Percentiles rank a stretch among this genome's conserved stretches.
phyloP scores from a whole-genome alignment of 2,888 invertebrate genomes.

The Entomobrya multifasciata region DNA sequence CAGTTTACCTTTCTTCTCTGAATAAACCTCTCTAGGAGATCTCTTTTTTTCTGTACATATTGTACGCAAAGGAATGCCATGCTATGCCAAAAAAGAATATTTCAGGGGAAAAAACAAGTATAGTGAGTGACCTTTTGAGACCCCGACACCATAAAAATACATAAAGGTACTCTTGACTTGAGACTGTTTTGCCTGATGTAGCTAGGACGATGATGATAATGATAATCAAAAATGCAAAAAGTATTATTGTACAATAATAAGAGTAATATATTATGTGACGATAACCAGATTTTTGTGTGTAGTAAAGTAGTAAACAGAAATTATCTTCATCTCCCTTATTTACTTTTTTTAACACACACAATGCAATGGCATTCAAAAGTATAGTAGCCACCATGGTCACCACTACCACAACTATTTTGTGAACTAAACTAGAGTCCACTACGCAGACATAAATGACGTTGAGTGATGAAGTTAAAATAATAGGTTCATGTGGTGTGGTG shows the following conservation, averaged over 20 bases:
- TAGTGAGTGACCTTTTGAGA: slow-evolving; percentile 68
- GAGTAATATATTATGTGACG: slow-evolving; percentile 60
- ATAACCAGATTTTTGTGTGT: slow-evolving; percentile 61
- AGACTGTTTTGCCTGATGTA: too few species aligned
- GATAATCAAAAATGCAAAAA: slow-evolving; percentile 69
- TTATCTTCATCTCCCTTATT: slow-evolving; percentile 44
- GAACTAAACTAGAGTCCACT: background rate
- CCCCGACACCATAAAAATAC: slow-evolving; percentile 73
- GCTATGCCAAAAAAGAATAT: slow-evolving; percentile 55
- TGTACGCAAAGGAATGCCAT: slow-evolving; percentile 67
- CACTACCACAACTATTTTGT: slow-evolving; percentile 39
- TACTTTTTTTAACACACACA: slow-evolving; percentile 33
- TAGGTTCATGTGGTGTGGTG: slow-evolving; percentile 44
- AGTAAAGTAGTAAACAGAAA: slow-evolving; percentile 33
- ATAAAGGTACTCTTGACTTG: slow-evolving; percentile 58
- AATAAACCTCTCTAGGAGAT: slow-evolving; percentile 27
- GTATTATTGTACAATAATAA: slow-evolving; percentile 53
- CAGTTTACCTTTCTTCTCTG: slow-evolving; percentile 48
- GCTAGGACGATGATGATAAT: background rate
- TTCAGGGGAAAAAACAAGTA: slow-evolving; percentile 69
- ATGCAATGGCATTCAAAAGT: background rate
- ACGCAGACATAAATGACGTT: slow-evolving; percentile 2
- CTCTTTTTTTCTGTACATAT: slow-evolving; percentile 45
- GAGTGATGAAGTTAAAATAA: slow-evolving; percentile 42
- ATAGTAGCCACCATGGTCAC: background rate